Evolutionary conservation across 2,113 vertebrate species (phyloP).

Genomic region (Clarias magur): DNA sequence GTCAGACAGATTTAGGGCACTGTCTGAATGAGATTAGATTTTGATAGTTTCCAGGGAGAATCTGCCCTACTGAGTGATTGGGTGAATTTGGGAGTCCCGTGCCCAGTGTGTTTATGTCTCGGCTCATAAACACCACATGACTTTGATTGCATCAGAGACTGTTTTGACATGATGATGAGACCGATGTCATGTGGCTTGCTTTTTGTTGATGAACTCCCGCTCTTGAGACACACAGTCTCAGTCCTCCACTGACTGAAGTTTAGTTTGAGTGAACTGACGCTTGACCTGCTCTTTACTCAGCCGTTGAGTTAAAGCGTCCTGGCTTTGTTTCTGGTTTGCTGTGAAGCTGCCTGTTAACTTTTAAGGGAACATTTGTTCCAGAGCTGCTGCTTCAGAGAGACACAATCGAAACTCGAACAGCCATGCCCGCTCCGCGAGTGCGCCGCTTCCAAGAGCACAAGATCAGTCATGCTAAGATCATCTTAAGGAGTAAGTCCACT

Average conservation of each 20-base stretch:
- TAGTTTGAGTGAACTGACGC: slow-evolving; percentile 14
- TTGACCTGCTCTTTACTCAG: neutral
- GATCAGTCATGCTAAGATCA: slow-evolving; percentile 67
- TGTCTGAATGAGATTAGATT: slow-evolving; percentile 31
- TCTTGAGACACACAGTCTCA: slow-evolving; percentile 41
- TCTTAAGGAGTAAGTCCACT: slow-evolving; percentile 70
- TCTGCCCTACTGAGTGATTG: neutral
- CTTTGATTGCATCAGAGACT: slow-evolving; percentile 37
- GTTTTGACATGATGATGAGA: slow-evolving; percentile 37
- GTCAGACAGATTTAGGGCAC: slow-evolving; percentile 6
- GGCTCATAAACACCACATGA: slow-evolving; percentile 51
- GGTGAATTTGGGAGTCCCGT: slow-evolving; percentile 13
- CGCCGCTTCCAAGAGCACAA: slow-evolving; percentile 57
- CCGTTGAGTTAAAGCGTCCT: neutral
- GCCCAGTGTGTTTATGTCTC: slow-evolving; percentile 58
- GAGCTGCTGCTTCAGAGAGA: neutral
- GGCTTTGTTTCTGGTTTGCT: neutral
- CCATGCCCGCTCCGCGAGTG: slow-evolving; percentile 63
- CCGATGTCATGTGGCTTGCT: slow-evolving; percentile 23
- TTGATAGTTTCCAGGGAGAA: slow-evolving; percentile 9
- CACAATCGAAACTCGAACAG: neutral
- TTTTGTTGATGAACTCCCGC: slow-evolving; percentile 55
- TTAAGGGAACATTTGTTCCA: neutral
- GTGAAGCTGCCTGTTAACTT: neutral
- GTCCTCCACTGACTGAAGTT: slow-evolving; percentile 4